Evolutionary conservation across 2,888 invertebrate genomes (phyloP).

Genomic region (Mermis nigrescens): DNA sequence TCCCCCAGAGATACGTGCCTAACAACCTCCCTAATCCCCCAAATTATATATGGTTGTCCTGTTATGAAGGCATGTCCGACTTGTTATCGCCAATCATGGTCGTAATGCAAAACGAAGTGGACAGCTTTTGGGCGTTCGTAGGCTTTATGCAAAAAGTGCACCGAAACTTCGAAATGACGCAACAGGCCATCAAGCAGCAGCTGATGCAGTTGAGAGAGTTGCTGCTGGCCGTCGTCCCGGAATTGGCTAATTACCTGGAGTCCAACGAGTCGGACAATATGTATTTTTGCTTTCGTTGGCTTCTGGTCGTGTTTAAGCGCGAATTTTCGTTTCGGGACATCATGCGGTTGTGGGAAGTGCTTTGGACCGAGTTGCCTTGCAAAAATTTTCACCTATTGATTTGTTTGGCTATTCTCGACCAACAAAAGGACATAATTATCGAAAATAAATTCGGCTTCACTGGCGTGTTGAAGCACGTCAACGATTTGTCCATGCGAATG

Average conservation of each 20-base stretch:
- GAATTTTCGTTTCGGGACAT: slow-evolving; percentile 71
- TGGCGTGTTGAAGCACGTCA: slow-evolving; percentile 55
- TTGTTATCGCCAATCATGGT: slow-evolving; percentile 73
- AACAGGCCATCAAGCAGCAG: slow-evolving; percentile 84
- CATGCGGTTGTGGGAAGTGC: slow-evolving; percentile 78
- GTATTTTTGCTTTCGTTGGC: slow-evolving; percentile 97
- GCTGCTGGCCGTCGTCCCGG: slow-evolving; percentile 59
- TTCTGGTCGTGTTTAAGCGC: slow-evolving; percentile 80
- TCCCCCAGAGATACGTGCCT: too few relatives aligned
- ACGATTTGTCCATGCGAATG: slow-evolving; percentile 70
- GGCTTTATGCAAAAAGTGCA: slow-evolving; percentile 89
- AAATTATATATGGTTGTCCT: too few relatives aligned
- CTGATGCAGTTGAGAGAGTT: slow-evolving; percentile 62
- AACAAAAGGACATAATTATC: slow-evolving; percentile 66
- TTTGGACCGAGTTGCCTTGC: slow-evolving; percentile 87
- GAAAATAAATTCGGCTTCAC: slow-evolving; percentile 68
- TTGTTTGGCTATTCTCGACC: slow-evolving; percentile 73
- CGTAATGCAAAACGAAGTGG: slow-evolving; percentile 73
- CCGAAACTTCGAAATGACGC: slow-evolving; percentile 86
- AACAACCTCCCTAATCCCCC: too few relatives aligned
- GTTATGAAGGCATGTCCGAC: slow-evolving; percentile 98
- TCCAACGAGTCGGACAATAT: slow-evolving; percentile 77
- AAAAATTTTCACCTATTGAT: slow-evolving; percentile 83
- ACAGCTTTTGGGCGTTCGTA: slow-evolving; percentile 96
- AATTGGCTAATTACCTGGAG: slow-evolving; percentile 62